Evolutionary conservation across 1,140 invertebrate species (phyloP).

Genomic region (Cherax quadricarinatus): DNA sequence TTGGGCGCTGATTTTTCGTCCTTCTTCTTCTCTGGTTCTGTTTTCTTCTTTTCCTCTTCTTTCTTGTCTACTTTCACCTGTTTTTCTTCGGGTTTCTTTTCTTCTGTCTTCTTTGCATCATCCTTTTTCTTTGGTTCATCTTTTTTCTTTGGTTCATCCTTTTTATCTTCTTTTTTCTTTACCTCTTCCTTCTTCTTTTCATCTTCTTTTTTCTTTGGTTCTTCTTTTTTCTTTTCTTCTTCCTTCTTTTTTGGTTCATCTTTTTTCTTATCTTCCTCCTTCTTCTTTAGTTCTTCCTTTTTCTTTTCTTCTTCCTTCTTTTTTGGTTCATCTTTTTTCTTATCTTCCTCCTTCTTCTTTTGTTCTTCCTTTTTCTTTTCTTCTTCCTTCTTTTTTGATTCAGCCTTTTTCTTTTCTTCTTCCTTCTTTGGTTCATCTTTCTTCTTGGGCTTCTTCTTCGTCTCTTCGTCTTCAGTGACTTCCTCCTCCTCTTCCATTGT

Average conservation of each 20-base stretch:
- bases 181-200: neutral
- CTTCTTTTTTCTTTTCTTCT: neutral
- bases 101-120: neutral
- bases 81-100: neutral
- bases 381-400: slow-evolving; percentile 75
- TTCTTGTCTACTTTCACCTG: neutral
- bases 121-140: neutral
- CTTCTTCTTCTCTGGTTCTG: slow-evolving; percentile 1
- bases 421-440: slow-evolving; percentile 68
- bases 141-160: neutral
- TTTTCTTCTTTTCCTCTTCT: neutral
- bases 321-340: neutral
- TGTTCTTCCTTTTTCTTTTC: neutral
- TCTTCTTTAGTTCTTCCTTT: neutral
- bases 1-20: slow-evolving; percentile 26
- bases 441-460: slow-evolving; percentile 36
- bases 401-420: slow-evolving; percentile 74
- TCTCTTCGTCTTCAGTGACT: slow-evolving; percentile 45
- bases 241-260: neutral
- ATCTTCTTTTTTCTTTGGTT: slow-evolving; percentile 3
- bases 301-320: neutral
- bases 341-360: too few relatives aligned
- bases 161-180: neutral
- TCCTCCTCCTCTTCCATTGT: slow-evolving; percentile 68
- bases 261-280: neutral